Conservation (phyloP, 2,113 vertebrate genomes). For the Lycaon pictus region DNA sequence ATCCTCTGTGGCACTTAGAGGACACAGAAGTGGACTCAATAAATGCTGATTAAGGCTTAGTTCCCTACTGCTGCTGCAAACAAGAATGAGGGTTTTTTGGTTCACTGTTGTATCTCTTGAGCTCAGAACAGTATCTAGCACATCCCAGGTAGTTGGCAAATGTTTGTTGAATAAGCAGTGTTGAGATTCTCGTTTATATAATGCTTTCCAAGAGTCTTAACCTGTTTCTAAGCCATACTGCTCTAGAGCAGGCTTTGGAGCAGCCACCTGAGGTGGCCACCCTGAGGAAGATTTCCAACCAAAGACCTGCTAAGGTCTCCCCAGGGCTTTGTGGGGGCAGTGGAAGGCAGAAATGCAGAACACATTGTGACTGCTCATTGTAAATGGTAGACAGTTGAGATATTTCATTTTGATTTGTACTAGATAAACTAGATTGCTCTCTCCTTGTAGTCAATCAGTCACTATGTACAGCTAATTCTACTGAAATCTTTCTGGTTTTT, state of each 20-base stretch:
- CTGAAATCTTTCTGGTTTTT: background rate
- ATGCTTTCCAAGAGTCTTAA: background rate
- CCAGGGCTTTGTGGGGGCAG: background rate
- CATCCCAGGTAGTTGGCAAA: background rate
- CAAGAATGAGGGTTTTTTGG: background rate
- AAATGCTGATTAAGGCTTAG: background rate
- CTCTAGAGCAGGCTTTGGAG: background rate
- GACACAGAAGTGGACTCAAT: background rate
- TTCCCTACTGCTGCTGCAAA: background rate
- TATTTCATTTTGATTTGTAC: conserved; percentile 43
- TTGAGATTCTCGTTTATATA: background rate
- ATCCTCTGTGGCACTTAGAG: background rate
- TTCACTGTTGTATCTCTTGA: background rate
- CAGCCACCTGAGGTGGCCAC: background rate
- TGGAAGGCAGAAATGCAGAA: background rate
- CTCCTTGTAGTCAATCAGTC: background rate
- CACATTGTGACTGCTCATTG: background rate
- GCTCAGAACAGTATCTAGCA: background rate
- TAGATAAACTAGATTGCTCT: background rate
- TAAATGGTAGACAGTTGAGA: background rate
- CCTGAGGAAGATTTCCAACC: background rate
- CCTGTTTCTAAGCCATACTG: background rate
- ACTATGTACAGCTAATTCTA: background rate
- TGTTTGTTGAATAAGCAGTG: background rate
- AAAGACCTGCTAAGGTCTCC: background rate